A percentile compares a stretch with the other conserved stretches of the same genome.
These are phyloP conservation scores for Rosalia funebris DNA, from an alignment of 2,888 invertebrate species.

Conservation along the genomic window DNA sequence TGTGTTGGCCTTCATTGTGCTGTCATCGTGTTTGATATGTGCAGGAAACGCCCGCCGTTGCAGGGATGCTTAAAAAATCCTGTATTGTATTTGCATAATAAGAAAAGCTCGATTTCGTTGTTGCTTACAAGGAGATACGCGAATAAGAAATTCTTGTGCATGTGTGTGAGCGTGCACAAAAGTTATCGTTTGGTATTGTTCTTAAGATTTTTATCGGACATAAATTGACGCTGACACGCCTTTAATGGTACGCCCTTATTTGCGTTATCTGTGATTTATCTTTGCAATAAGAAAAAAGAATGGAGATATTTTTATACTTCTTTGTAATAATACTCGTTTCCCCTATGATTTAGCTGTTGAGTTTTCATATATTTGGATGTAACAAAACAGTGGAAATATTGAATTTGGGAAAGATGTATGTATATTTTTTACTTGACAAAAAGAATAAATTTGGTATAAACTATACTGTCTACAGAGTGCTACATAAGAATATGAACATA, in stretches of 20 bases:
- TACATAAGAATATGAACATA: no score
- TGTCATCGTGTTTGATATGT: slow-evolving; percentile 18
- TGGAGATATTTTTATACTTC: slow-evolving; percentile 4
- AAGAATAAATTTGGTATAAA: no score
- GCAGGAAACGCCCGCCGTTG: slow-evolving; percentile 24
- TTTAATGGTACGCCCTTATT: slow-evolving; percentile 26
- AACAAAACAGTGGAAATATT: no score
- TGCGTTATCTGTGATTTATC: slow-evolving; percentile 21
- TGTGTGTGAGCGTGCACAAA: slow-evolving; percentile 16
- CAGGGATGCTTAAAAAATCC: slow-evolving; percentile 5
- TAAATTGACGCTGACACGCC: slow-evolving; percentile 27
- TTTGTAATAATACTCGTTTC: background rate
- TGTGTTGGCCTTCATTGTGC: slow-evolving; percentile 16
- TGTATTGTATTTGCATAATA: slow-evolving; percentile 25
- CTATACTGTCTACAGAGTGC: no score
- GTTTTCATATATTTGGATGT: no score
- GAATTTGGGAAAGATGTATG: no score
- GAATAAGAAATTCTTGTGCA: slow-evolving; percentile 5
- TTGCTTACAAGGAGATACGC: background rate
- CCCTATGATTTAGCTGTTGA: background rate
- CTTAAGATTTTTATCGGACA: slow-evolving; percentile 27
- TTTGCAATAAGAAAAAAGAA: slow-evolving; percentile 5
- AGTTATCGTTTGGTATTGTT: slow-evolving; percentile 27
- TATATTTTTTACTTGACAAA: no score
- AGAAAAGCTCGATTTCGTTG: slow-evolving; percentile 18